A percentile compares a stretch with the other conserved stretches of the same genome.
phyloP scores from a whole-genome alignment of 2,888 invertebrate genomes.

The Odontothrips loti region DNA sequence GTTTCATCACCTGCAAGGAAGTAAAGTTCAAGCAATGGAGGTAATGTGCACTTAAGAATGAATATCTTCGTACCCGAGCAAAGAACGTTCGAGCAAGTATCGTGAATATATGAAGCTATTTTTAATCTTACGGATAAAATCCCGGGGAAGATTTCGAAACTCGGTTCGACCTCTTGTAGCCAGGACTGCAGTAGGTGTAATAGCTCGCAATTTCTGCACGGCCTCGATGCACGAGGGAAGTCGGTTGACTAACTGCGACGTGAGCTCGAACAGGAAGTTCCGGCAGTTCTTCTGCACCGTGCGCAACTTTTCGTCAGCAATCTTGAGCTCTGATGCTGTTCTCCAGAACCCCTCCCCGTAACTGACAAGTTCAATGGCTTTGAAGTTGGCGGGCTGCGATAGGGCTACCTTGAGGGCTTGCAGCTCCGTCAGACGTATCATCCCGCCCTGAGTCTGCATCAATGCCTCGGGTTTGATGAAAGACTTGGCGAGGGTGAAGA shows the following conservation, averaged over 20 bases:
- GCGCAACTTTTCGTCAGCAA: not conserved
- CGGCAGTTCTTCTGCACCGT: not conserved
- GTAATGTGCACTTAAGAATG: not conserved
- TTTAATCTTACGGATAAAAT: not conserved
- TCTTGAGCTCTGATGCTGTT: not conserved
- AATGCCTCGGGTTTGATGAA: not conserved
- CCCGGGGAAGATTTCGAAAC: not conserved
- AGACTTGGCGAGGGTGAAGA: not conserved
- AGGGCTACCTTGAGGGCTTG: not conserved
- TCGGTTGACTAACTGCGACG: not conserved
- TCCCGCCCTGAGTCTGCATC: not conserved
- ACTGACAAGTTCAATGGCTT: not conserved
- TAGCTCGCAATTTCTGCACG: not conserved
- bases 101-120: not conserved
- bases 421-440: not conserved
- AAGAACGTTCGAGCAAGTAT: no score
- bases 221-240: not conserved
- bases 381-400: not conserved
- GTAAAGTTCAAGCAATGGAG: constrained; percentile 25
- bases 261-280: not conserved
- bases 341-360: not conserved
- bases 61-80: no score
- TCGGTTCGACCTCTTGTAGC: not conserved
- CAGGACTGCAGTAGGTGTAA: not conserved
- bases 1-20: not conserved